Evolutionary conservation across 2,888 invertebrate genomes (phyloP), one percentile per base, ranked within the genome.

Genomic region (Agrochola lychnidis): DNA sequence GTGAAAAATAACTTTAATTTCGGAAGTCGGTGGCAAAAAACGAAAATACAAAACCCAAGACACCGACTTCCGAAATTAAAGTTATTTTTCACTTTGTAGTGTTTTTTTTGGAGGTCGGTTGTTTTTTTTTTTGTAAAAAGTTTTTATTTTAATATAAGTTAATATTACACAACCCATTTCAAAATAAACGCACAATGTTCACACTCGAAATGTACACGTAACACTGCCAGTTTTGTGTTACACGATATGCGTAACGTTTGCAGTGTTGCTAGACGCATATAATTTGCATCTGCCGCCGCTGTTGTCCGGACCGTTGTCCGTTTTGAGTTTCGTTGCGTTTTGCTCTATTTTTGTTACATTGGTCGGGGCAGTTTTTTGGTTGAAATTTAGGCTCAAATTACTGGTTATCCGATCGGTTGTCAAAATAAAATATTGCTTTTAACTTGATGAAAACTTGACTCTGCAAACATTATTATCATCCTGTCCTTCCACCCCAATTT

Each of bases 281-380:
- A 89, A 89, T 89, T 89, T 86, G 85, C 89, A 89, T 86, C 85
- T 84, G 88, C 57, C 61, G 79, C 81, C 63, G 30, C 63, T 73
- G 72, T 73, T 70, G 64, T 70, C 30, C 70, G 56, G 64, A 69
- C 30, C 70, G 56, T 36, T 78, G 67, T 66, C 53, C 71, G 62
- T 61, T 79, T 84, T 77, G 73, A n/a, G 53, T 72, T 70, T 66
- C 70, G 76, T 57, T 66, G 22, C 57, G 12, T 73, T 73, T 70
- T 76, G n/a, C 72, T 73, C 72, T 73, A 61, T 61, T 68, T 62
- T 61, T 25, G 36, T 77, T 61, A 30, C 12, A 61, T 69, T 70
- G 48, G 30, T 6, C 63, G 1, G 9, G 22, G 9, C 9, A 25
- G n/a, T 63, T 73, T 68, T 72, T 14, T 10, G 7, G n/a, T 48